Evolutionary conservation across 2,797 vertebrate species (phyloP).

Genomic region (Chrosomus eos): DNA sequence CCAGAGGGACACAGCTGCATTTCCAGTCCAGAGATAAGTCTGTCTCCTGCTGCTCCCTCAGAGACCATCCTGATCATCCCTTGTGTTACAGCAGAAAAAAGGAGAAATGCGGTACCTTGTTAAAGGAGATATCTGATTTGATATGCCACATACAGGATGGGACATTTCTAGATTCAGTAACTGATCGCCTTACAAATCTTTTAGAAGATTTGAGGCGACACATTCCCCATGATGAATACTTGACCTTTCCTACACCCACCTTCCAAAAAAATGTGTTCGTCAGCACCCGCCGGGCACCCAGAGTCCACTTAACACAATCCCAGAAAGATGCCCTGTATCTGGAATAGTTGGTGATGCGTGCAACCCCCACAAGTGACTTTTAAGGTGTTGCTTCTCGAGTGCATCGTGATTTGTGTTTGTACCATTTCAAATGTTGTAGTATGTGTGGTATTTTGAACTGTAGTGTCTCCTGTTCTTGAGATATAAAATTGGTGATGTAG

Average conservation of each 20-base stretch:
- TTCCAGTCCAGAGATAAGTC: neutral
- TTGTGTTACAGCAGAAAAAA: neutral
- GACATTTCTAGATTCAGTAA: neutral
- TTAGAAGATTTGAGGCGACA: conserved; percentile 18
- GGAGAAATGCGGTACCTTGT: neutral
- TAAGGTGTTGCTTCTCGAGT: neutral
- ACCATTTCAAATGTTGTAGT: no score
- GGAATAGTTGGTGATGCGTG: neutral
- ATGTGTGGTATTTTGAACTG: neutral
- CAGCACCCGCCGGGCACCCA: neutral
- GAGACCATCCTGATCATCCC: neutral
- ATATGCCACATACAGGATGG: neutral
- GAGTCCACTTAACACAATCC: neutral
- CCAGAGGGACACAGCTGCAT: neutral
- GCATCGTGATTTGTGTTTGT: neutral
- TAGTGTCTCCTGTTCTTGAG: neutral
- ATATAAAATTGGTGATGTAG: neutral
- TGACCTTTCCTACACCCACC: neutral
- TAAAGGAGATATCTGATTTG: conserved; percentile 8
- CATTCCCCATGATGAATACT: neutral
- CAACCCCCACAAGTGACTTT: neutral
- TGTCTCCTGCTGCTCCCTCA: neutral
- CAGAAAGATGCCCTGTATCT: neutral
- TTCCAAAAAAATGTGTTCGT: conserved; percentile 4
- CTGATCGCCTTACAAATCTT: neutral